Conservation (phyloP, 2,888 invertebrate genomes). For the Theretra japonica region DNA sequence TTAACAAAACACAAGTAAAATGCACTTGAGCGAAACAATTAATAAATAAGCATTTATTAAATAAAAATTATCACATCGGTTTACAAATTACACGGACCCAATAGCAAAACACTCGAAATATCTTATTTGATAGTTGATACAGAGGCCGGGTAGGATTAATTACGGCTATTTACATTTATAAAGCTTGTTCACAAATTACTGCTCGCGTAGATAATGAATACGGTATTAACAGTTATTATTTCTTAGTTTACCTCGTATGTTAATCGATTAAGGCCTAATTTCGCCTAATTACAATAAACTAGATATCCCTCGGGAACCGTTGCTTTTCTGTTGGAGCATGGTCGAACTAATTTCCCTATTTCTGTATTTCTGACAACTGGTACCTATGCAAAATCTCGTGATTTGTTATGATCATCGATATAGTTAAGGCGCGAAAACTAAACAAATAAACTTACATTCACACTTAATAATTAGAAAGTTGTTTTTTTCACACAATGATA, state of each 20-base stretch:
- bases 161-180: constrained; percentile 47
- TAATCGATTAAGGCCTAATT: constrained; percentile 8
- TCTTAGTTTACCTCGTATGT: constrained; percentile 5
- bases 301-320: background rate
- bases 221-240: constrained; percentile 18
- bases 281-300: background rate
- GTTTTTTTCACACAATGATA: too few species aligned
- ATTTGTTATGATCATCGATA: too few species aligned
- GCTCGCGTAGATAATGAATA: constrained; percentile 15
- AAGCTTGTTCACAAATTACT: constrained; percentile 46
- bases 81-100: constrained; percentile 18
- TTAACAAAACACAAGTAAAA: too few species aligned
- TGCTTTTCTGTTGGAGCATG: too few species aligned
- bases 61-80: background rate
- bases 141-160: constrained; percentile 28
- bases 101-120: constrained; percentile 12
- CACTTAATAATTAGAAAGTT: too few species aligned
- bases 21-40: too few species aligned
- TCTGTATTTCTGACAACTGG: too few species aligned
- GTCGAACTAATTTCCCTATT: too few species aligned
- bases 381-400: too few species aligned
- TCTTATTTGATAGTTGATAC: constrained; percentile 25
- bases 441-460: too few species aligned
- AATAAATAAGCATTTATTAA: background rate
- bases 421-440: too few species aligned